Base-by-base conservation (phyloP, 2,888 invertebrate species). In the Pyrocoelia pectoralis region DNA sequence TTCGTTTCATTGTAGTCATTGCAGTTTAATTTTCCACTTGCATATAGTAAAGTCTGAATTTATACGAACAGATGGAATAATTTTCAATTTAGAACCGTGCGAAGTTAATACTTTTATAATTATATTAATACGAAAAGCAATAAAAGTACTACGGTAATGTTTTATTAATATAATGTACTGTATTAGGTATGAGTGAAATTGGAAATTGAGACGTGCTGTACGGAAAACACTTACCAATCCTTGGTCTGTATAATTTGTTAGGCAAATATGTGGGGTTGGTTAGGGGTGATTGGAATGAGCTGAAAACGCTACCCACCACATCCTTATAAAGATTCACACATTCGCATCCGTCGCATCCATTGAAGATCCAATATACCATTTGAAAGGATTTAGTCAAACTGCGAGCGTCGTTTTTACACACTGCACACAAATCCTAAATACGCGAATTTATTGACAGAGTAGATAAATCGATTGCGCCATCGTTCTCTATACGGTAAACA, bases 401-500 rank as follows among this genome's bases (percentile, higher is more conserved):
- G 77, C 77, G 74, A 74, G 73, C 74, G 76, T 71, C 78, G 75
- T 74, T 78, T 77, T 77, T 68, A 66, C 66, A 76, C 75, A 74
- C 76, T 74, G 72, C 72, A 74, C 78, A 77, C 80, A 81, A 80
- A 81, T 81, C 80, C 81, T 74, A 77, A 81, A 80, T 80, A 79
- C 80, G 77, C 73, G 77, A 79, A 80, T 79, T 78, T 79, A 79
- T 78, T 75, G 79, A 79, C 76, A 75, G 73, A 74, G 52, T 65
- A 56, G 56, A 65, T 57, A 65, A 65, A 65, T 65, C 65, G 65
- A 65, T 60, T 65, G 56, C 65, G 65, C 56, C 56, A 56, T 48
- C 56, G 61, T 56, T 65, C 13, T 56, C 60, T 61, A n/a, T n/a
- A 59, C 54, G 24, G 61, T 65, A 65, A 65, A 65, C 65, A 65